Evolutionary conservation across 1,140 invertebrate genomes (phyloP), one percentile per base, ranked within the genome.

Genomic region (Drosophila albomicans): DNA sequence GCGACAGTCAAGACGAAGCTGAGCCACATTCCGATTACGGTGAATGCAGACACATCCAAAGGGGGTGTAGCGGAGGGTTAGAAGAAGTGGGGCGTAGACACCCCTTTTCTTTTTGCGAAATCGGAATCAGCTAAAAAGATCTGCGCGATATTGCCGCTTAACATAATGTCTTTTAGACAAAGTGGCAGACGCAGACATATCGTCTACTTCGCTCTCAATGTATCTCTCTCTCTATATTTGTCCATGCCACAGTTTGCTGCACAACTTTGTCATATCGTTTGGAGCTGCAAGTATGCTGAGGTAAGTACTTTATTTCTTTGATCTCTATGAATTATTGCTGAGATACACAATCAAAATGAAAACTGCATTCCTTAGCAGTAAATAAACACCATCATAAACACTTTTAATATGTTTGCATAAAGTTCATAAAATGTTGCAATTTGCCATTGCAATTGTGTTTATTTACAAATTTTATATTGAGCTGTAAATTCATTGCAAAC

Each of bases 101-200:
- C 67, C 79, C 78, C 62, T 66, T 63, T 63, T 16, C 15, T 41
- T 58, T 6, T 5, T 32, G n/a, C 38, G 38, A 13, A 45, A 43
- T 64, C 61, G 30, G 45, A 38, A 57, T 69, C 65, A n/a, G 51
- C 25, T 54, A 69, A 45, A 69, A 45, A 48, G 51, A 63, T 75
- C 56, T 57, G 32, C 25, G 15, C 25, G 66, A 70, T 69, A 63
- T 69, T 20, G 20, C 15, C 35, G 64, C 56, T 10, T 68, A 62
- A 74, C 56, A 13, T 68, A 62, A 74, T 75, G 62, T 66, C 54
- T 67, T 77, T 78, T 64, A 79, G 81, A 82, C 81, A 79, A 79
- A 84, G 81, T 82, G 81, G 66, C 81, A 75, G 66, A 82, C 82
- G 20, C 15, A 57, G 62, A 82, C 66, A 48, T 56, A 51, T 61